Percentiles rank a stretch among this genome's conserved stretches.
Evolutionary conservation across 2,797 vertebrate species (phyloP).

Genomic region (Propithecus deckenii): DNA sequence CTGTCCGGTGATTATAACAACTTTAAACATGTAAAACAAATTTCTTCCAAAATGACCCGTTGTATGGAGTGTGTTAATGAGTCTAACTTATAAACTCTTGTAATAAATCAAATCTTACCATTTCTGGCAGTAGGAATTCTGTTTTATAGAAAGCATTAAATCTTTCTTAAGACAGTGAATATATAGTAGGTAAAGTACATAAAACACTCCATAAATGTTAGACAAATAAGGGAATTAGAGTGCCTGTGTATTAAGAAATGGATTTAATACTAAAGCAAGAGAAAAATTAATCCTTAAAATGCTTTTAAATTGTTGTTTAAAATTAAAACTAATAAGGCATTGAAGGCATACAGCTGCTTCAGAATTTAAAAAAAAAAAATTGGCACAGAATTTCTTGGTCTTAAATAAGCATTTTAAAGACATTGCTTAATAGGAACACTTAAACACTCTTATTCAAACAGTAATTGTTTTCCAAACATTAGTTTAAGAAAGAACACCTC

Average conservation of each 20-base stretch:
- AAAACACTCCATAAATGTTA: not conserved
- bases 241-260: not conserved
- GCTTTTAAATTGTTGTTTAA: conserved; percentile 17
- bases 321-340: conserved; percentile 40
- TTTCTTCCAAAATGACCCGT: not conserved
- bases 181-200: not conserved
- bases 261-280: conserved; percentile 34
- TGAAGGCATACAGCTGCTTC: not conserved
- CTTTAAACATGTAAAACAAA: conserved; percentile 43
- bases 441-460: conserved; percentile 37
- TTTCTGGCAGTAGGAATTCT: conserved; percentile 5
- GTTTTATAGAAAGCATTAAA: conserved; percentile 30
- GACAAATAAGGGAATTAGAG: not conserved
- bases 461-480: conserved; percentile 44
- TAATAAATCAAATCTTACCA: conserved; percentile 40
- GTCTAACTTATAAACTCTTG: not conserved
- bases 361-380: not conserved
- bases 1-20: not conserved
- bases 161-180: conserved; percentile 5
- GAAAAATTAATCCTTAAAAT: conserved; percentile 7
- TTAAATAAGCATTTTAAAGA: conserved; percentile 23
- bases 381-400: not conserved
- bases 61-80: conserved; percentile 21
- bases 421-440: not conserved
- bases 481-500: not conserved